These are phyloP conservation scores for Coptodon rendalli DNA, from an alignment of 2,113 vertebrate species.

Conservation along the genomic window DNA sequence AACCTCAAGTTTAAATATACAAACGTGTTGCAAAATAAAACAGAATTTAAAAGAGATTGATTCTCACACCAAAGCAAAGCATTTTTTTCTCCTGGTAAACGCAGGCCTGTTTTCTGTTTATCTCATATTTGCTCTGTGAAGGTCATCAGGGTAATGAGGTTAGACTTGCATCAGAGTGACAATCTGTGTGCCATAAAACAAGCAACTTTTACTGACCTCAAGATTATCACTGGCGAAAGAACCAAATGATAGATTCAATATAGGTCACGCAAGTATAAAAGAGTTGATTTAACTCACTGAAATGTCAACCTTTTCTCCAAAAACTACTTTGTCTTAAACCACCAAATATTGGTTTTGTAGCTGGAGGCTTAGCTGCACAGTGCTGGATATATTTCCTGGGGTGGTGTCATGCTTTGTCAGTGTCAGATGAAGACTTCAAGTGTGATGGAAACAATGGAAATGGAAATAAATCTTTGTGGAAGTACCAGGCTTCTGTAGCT, in stretches of 20 bases:
- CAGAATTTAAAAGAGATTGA: neutral
- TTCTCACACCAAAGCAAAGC: neutral
- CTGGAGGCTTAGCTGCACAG: neutral
- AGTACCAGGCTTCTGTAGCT: fast-evolving
- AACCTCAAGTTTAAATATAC: neutral
- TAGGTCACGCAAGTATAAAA: neutral
- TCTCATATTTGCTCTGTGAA: neutral
- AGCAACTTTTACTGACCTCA: neutral
- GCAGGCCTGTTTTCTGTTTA: neutral
- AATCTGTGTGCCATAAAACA: neutral
- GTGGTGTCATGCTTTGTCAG: neutral
- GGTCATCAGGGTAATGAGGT: neutral
- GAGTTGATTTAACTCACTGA: neutral
- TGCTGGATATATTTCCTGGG: neutral
- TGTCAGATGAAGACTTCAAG: neutral
- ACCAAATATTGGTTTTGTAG: neutral
- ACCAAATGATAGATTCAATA: neutral
- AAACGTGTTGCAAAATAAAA: neutral
- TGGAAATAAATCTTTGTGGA: neutral
- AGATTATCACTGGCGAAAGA: neutral
- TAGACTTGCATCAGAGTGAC: neutral
- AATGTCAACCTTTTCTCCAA: neutral
- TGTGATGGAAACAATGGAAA: neutral
- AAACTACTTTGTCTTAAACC: neutral
- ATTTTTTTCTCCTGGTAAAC: neutral